These are phyloP conservation scores for Harpagoxenus sublaevis DNA, from an alignment of 2,888 invertebrate species.

Conservation along the genomic window DNA sequence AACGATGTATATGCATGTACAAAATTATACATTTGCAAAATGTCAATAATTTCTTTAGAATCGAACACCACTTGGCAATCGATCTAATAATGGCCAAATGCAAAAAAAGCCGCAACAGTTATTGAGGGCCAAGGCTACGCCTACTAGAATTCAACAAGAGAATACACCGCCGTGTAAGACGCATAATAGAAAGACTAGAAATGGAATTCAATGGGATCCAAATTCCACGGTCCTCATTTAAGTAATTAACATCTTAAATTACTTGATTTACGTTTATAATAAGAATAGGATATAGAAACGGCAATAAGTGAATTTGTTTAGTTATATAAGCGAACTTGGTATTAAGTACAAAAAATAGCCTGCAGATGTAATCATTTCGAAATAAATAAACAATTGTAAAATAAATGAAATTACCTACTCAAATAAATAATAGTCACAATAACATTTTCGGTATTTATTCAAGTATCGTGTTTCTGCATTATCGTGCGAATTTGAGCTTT, in stretches of 20 bases:
- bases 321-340: not conserved
- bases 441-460: not conserved
- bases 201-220: conserved; percentile 79
- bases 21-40: conserved; percentile 4
- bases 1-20: not conserved
- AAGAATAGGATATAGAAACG: not conserved
- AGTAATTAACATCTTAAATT: conserved; percentile 33
- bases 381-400: conserved; percentile 16
- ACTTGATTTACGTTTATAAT: not conserved
- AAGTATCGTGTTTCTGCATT: conserved; percentile 71
- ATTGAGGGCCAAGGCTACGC: conserved; percentile 71
- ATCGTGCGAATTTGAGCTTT: conserved; percentile 80
- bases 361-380: not conserved
- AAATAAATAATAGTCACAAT: not conserved
- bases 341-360: not conserved
- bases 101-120: conserved; percentile 72
- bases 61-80: conserved; percentile 82
- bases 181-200: conserved; percentile 70
- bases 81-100: conserved; percentile 79
- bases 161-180: conserved; percentile 80
- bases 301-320: not conserved
- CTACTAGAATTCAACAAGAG: conserved; percentile 75
- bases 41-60: conserved; percentile 66
- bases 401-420: not conserved
- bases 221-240: conserved; percentile 81